phyloP scores from a whole-genome alignment of 2,797 vertebrate genomes.

The Micropoecilia bifurca region DNA sequence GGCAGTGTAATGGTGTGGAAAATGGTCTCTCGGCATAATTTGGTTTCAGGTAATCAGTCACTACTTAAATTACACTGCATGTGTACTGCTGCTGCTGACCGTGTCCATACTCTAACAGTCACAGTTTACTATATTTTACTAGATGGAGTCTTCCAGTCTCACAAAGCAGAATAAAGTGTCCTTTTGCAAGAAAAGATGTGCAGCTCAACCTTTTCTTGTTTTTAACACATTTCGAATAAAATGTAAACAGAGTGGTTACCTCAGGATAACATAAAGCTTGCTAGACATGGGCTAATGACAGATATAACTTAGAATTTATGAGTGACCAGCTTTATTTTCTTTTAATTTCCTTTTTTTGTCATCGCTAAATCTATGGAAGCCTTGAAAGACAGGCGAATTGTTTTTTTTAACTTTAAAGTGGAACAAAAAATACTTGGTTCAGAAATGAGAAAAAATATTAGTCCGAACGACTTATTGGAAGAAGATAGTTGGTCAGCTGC shows the following conservation, averaged over 20 bases:
- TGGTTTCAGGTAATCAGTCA: slow-evolving; percentile 8
- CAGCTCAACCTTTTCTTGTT: neutral
- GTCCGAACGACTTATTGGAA: neutral
- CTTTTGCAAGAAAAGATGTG: neutral
- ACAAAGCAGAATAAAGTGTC: neutral
- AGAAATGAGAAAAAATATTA: neutral
- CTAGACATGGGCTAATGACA: neutral
- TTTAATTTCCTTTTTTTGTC: neutral
- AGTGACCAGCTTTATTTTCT: neutral
- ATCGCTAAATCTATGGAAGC: neutral
- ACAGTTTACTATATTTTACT: neutral
- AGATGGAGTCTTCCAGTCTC: neutral
- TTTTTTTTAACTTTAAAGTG: neutral
- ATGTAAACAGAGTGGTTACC: neutral
- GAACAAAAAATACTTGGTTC: neutral
- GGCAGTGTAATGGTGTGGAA: slow-evolving; percentile 20
- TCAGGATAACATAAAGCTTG: neutral
- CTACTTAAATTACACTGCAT: neutral
- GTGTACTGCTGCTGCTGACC: slow-evolving; percentile 4
- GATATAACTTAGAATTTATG: neutral
- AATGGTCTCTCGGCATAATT: slow-evolving; percentile 8
- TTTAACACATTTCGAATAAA: neutral
- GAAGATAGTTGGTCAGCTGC: neutral
- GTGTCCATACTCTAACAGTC: neutral
- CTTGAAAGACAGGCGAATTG: neutral